These are phyloP conservation scores for Copidosoma aretas DNA, from an alignment of 2,888 invertebrate genomes.

Conservation along the genomic window DNA sequence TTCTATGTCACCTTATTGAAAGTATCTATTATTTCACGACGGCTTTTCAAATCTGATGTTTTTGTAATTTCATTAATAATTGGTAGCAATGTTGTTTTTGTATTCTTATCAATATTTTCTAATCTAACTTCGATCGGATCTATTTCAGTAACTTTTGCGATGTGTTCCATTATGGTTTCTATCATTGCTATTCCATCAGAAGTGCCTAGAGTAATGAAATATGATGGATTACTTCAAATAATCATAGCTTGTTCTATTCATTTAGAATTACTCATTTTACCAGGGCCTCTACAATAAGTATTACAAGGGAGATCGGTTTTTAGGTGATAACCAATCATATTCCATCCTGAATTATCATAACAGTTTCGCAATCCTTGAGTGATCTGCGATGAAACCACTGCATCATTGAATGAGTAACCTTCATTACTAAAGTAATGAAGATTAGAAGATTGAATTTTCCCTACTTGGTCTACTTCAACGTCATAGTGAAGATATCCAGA, in stretches of 20 bases:
- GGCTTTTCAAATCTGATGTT: conserved; percentile 67
- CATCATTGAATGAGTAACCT: conserved; percentile 63
- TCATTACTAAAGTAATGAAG: conserved; percentile 50
- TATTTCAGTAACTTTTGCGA: conserved; percentile 57
- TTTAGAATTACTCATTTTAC: conserved; percentile 58
- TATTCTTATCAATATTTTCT: conserved; percentile 65
- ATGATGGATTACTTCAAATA: neutral
- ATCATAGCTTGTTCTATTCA: neutral
- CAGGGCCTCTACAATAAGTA: conserved; percentile 76
- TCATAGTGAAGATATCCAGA: conserved; percentile 72
- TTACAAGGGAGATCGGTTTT: conserved; percentile 73
- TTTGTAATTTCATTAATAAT: conserved; percentile 68
- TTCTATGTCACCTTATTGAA: conserved; percentile 66
- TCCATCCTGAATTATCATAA: conserved; percentile 72
- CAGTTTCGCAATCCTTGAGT: conserved; percentile 63
- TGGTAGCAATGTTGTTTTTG: conserved; percentile 62
- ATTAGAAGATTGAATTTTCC: conserved; percentile 73
- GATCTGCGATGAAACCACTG: no score
- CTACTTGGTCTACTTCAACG: conserved; percentile 69
- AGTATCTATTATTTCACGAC: conserved; percentile 65
- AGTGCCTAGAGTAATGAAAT: conserved; percentile 14
- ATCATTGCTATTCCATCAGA: conserved; percentile 16
- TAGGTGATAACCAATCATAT: conserved; percentile 59
- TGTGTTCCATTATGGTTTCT: conserved; percentile 70
- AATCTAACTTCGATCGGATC: conserved; percentile 69